A percentile compares a stretch with the other conserved stretches of the same genome.
These are phyloP conservation scores for Falco columbarius DNA, from an alignment of 2,797 vertebrate genomes.

Conservation along the genomic window DNA sequence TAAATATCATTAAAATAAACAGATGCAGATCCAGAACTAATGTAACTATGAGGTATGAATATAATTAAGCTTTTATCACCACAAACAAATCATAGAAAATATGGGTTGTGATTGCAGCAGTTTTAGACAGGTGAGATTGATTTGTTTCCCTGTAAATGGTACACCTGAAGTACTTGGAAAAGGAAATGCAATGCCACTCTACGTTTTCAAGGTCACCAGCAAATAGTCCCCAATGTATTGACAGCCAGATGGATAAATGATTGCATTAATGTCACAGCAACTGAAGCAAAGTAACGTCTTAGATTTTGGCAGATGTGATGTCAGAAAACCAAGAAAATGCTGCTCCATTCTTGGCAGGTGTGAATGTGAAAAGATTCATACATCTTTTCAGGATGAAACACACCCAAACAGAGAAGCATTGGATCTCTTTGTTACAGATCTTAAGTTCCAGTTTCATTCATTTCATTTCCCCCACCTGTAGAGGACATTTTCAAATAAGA, in stretches of 20 bases:
- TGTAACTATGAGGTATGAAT: background rate
- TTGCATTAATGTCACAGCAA: background rate
- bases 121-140: background rate
- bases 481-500: background rate
- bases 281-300: background rate
- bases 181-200: background rate
- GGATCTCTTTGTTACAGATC: background rate
- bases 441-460: background rate
- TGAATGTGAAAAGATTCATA: background rate
- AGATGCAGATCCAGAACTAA: background rate
- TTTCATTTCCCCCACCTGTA: background rate
- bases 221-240: background rate
- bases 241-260: background rate
- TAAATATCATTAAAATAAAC: background rate
- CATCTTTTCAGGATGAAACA: background rate
- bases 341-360: background rate
- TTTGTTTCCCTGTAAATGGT: background rate
- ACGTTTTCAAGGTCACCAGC: background rate
- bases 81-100: background rate
- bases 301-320: background rate
- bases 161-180: background rate
- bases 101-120: background rate
- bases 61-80: background rate
- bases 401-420: background rate
- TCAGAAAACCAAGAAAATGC: background rate